These are phyloP conservation scores for Setipinna tenuifilis DNA, from an alignment of 2,797 vertebrate species.

Conservation along the genomic window DNA sequence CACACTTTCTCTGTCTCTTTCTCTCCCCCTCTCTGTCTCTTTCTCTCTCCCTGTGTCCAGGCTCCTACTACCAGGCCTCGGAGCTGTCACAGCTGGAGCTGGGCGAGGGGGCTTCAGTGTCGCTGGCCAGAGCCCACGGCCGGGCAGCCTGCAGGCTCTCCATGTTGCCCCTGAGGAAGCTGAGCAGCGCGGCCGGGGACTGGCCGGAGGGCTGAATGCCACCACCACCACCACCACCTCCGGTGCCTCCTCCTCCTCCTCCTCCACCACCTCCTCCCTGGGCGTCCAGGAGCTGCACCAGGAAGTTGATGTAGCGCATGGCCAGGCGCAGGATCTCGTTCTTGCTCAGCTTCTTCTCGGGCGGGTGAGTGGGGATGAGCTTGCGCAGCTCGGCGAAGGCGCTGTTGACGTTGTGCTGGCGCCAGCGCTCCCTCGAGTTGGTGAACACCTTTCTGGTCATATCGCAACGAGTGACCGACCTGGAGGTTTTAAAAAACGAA, in stretches of 20 bases:
- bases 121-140: slow-evolving; percentile 75
- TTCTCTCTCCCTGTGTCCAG: not conserved
- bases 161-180: slow-evolving; percentile 78
- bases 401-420: slow-evolving; percentile 95
- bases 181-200: slow-evolving; percentile 73
- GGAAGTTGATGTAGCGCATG: slow-evolving; percentile 97
- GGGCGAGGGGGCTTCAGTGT: slow-evolving; percentile 79
- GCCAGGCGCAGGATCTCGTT: slow-evolving; percentile 95
- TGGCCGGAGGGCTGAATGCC: slow-evolving; percentile 67
- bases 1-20: not conserved
- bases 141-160: slow-evolving; percentile 73
- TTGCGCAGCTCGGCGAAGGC: slow-evolving; percentile 94
- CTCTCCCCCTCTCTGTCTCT: not conserved
- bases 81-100: slow-evolving; percentile 78
- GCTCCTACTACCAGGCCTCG: slow-evolving; percentile 76
- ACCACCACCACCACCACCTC: too few species aligned
- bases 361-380: slow-evolving; percentile 95
- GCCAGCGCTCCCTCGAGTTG: slow-evolving; percentile 93
- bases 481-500: not conserved
- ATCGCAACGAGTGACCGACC: slow-evolving; percentile 37
- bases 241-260: not conserved
- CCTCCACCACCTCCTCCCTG: slow-evolving; percentile 71
- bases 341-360: slow-evolving; percentile 98
- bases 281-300: slow-evolving; percentile 89
- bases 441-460: slow-evolving; percentile 97